These are phyloP conservation scores for Achatina immaculata DNA, from an alignment of 1,140 invertebrate species.

Conservation along the genomic window DNA sequence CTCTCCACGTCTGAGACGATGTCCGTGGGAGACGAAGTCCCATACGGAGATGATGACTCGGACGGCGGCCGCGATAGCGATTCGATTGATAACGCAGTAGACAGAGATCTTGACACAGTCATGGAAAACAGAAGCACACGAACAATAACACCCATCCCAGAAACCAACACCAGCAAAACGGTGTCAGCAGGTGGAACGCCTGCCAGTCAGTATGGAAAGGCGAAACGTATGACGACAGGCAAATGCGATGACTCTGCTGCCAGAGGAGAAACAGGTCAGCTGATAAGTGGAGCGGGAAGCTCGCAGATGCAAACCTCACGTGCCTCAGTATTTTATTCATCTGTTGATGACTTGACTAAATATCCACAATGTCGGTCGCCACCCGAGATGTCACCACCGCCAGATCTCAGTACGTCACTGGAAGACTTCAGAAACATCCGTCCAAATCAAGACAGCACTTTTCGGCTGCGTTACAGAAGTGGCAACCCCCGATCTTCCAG, in stretches of 20 bases:
- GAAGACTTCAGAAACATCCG: background rate
- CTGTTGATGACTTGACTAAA: constrained; percentile 20
- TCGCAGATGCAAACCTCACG: background rate
- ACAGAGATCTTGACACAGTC: background rate
- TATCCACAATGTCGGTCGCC: constrained; percentile 19
- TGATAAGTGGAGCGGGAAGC: background rate
- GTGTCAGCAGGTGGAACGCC: background rate
- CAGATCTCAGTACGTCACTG: constrained; percentile 6
- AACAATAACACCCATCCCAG: background rate
- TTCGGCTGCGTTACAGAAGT: constrained; percentile 1
- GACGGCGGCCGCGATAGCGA: background rate
- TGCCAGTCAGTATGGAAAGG: background rate
- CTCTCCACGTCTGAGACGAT: constrained; percentile 31
- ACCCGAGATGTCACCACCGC: background rate
- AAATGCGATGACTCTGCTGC: background rate
- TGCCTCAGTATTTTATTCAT: constrained; percentile 4
- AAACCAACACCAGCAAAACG: background rate
- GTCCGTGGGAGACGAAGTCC: constrained; percentile 15
- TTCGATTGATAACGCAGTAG: background rate
- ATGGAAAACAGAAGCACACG: background rate
- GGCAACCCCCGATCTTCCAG: constrained; percentile 31
- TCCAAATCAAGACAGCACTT: background rate
- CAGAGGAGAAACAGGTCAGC: background rate
- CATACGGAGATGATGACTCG: constrained; percentile 2
- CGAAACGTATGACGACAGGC: no score